Evolutionary conservation across 2,888 invertebrate species (phyloP).

Genomic region (Drosophila limbata): DNA sequence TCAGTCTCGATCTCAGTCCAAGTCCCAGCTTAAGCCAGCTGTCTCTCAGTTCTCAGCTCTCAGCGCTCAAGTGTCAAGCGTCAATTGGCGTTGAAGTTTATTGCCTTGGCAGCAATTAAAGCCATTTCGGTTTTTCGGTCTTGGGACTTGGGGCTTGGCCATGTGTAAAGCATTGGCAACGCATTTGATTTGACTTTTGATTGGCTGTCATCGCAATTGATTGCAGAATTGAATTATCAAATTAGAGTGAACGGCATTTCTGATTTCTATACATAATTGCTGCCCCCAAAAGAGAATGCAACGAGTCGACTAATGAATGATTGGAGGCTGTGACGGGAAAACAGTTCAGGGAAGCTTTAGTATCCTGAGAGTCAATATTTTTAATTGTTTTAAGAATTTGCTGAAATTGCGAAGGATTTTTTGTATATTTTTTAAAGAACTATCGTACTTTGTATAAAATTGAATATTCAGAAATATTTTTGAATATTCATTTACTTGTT

Average conservation of each 20-base stretch:
- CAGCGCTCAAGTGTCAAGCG: slow-evolving; percentile 73
- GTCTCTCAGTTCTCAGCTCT: slow-evolving; percentile 34
- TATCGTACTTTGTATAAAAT: too few relatives aligned
- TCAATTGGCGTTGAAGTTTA: slow-evolving; percentile 80
- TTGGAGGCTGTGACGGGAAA: background rate
- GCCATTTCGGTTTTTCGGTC: slow-evolving; percentile 41
- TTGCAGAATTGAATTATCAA: slow-evolving; percentile 78
- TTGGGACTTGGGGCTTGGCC: slow-evolving; percentile 53
- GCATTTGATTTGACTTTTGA: slow-evolving; percentile 67
- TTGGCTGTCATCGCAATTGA: slow-evolving; percentile 68
- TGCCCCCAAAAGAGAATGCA: slow-evolving; percentile 15
- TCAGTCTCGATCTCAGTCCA: slow-evolving; percentile 11
- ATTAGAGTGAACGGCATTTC: slow-evolving; percentile 45
- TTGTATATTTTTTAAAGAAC: too few relatives aligned
- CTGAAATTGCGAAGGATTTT: too few relatives aligned
- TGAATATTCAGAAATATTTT: too few relatives aligned
- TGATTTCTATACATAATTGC: slow-evolving; percentile 49
- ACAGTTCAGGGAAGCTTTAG: background rate
- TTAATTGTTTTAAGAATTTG: too few relatives aligned
- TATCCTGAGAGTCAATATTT: background rate
- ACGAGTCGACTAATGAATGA: slow-evolving; percentile 9
- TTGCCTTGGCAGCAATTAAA: slow-evolving; percentile 80
- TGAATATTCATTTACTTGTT: too few relatives aligned
- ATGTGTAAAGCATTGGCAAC: slow-evolving; percentile 50
- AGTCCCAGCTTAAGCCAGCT: slow-evolving; percentile 1